Base-by-base conservation (phyloP, 64 coral and sea anemone genomes). In the Montipora efflorescens region DNA sequence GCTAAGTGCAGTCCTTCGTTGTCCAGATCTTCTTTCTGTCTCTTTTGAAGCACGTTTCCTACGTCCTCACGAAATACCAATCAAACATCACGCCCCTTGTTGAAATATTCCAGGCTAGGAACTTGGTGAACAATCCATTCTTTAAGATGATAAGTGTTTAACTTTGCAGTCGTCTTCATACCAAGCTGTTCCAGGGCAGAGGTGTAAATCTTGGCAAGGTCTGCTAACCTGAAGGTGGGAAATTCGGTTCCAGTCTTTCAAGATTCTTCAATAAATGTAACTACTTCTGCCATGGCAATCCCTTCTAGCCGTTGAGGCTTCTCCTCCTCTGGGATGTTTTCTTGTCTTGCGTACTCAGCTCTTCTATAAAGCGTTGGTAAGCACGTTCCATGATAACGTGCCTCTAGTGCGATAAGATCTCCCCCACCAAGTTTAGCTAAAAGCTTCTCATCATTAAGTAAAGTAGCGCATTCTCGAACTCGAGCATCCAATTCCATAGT, bases 181-280 rank as follows among this genome's bases (percentile, higher is more conserved):
- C 76, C 77, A 0, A 91, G 67, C 87, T 89, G 87, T 52, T 89
- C 71, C 74, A 89, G 11, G 44, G 22, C 5, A n/a, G 43, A 47
- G 69, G 87, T 89, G 47, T 89, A 89, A 23, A 89, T 76, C 9
- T 89, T 89, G 87, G 69, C 70, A 76, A 89, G 87, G 67, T 77
- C 87, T 47, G 87, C 70, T 75, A 23, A 89, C 47, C 22, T 83
- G 51, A 83, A 83, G 28, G 23, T 51, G 48, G 80, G 14, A 14
- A 7, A 1, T 23, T 15, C 4, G 19, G 1, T 53, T 51, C 80
- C n/a, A 51, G 80, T 57, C 14, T 48, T 51, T 18, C 80, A 53
- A 9, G 48, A 3, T 23, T 83, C 80, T 83, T 83, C 80, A 18
- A 62, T 83, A 62, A 18, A 83, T 51, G 80, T 57, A 14, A 83